Base-by-base conservation (phyloP, 2,113 vertebrate species). In the Dasypus novemcinctus region DNA sequence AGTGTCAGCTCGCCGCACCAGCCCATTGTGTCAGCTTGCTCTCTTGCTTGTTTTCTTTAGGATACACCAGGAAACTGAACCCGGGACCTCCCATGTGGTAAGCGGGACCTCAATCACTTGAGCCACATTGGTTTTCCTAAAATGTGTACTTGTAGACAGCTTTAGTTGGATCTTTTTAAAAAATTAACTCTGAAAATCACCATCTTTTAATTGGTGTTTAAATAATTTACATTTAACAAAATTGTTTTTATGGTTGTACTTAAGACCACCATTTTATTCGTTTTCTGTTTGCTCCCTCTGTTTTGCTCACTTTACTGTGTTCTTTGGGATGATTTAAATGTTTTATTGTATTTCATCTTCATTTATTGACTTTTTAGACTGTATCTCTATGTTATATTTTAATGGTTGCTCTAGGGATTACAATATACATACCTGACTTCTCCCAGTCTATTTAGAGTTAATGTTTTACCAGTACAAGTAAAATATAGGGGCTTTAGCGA, bases 261-360 rank as follows among this genome's bases (percentile, higher is more conserved):
- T 83, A 78, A 83, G 29, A 27, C 29, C 43, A 41, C 29, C n/a
- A 10, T 74, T 91, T 87, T 80, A 21, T 72, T 46, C 84, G 23
- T 66, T 74, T 95, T 52, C 49, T 23, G 1, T 93, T 90, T 90
- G 49, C 25, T 17, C 5, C 4, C 31, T 18, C 5, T 91, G 46
- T 64, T 94, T 82, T 38, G 61, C 61, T 96, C 11, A 82, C 17
- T 61, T 82, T 66, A 15, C 0, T 66, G n/a, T 31, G 8, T 29
- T 92, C 54, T 94, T 94, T 86, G 49, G 29, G 59, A 85, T 79
- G 66, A 79, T 74, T 89, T 81, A 46, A 89, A 31, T 86, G 64
- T 85, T 84, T 72, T 31, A 71, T 68, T 63, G 20, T 82, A 61
- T 71, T 78, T 95, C 6, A 72, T n/a, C 43, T 49, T 89, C 23